A percentile compares a stretch with the other conserved stretches of the same genome.
These are phyloP conservation scores for Alexandromys oeconomus DNA, from an alignment of 2,797 vertebrate genomes.

Conservation along the genomic window DNA sequence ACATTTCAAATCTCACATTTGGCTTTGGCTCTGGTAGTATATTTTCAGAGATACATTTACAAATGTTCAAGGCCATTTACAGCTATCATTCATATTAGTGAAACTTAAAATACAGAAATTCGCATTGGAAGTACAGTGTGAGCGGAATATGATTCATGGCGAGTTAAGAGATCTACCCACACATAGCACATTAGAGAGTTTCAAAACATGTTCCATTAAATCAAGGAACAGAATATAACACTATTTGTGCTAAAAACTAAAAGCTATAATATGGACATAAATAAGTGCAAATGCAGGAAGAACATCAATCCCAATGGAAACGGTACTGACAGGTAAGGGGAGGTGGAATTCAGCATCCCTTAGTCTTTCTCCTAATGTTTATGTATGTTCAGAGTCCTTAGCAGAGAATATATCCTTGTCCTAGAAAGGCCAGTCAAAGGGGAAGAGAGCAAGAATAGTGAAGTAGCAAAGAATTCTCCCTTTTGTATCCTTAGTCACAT, in stretches of 20 bases:
- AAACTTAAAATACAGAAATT: slow-evolving; percentile 27
- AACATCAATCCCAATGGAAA: neutral
- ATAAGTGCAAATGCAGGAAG: neutral
- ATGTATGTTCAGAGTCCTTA: neutral
- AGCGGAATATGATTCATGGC: neutral
- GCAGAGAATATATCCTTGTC: neutral
- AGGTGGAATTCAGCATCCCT: neutral
- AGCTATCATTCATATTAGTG: neutral
- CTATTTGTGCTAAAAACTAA: neutral
- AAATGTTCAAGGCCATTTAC: neutral
- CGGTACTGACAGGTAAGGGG: neutral
- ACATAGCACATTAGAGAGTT: neutral
- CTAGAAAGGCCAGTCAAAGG: neutral
- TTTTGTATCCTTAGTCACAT: neutral
- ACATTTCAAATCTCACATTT: slow-evolving; percentile 37
- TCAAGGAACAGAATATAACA: neutral
- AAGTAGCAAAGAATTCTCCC: slow-evolving; percentile 30
- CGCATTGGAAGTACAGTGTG: neutral
- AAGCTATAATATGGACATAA: neutral
- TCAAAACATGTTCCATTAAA: neutral
- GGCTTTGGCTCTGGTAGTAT: slow-evolving; percentile 5
- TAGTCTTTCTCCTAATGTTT: neutral
- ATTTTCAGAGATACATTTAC: slow-evolving; percentile 34
- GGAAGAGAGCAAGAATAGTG: neutral
- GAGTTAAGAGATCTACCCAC: neutral